Base-by-base conservation (phyloP, 64 coral and sea anemone species). In the Stylophora pistillata region DNA sequence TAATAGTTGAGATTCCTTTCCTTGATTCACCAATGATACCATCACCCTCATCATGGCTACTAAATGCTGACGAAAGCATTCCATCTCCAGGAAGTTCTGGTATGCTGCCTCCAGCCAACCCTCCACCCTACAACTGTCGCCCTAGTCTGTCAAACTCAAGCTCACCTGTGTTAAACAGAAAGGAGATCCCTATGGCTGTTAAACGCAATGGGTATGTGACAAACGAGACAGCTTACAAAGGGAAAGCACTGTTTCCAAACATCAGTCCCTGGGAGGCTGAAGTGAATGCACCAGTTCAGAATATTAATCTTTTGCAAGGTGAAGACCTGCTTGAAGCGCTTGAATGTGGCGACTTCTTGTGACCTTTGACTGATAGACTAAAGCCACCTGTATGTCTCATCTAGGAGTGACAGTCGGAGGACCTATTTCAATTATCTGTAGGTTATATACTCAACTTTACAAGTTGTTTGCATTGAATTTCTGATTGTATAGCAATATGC, bases 1-100 rank as follows among this genome's bases (percentile, higher is more conserved):
- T 96, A 60, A 31, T 96, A 23, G 91, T 88, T 52, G 95, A 96
- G 54, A 93, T 96, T 37, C 88, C 91, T 18, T 93, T 90, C 70
- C 82, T 89, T 55, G 87, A 93, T 80, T 93, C 95, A 15, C 86
- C 95, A 20, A 85, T 94, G 66, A 77, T 41, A 55, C 92, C 88
- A 29, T 74, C 89, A 70, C 81, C 79, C 25, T 95, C 80, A 71
- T 86, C 74, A 28, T 87, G 86, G 55, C 55, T 75, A 5, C 47
- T 52, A 15, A 65, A 73, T 9, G 61, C 62, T 14, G 73, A 71
- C 17, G 85, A 72, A 60, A 77, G 70, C 63, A 87, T 59, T 2
- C 72, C 57, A 16, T 86, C 69, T 77, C 30, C 76, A 57, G 90
- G 68, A 18, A 69, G 68, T 31, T 58, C 68, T 41, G 41, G n/a